Evolutionary conservation across 2,888 invertebrate genomes (phyloP).

Genomic region (Drosophila antonietae): DNA sequence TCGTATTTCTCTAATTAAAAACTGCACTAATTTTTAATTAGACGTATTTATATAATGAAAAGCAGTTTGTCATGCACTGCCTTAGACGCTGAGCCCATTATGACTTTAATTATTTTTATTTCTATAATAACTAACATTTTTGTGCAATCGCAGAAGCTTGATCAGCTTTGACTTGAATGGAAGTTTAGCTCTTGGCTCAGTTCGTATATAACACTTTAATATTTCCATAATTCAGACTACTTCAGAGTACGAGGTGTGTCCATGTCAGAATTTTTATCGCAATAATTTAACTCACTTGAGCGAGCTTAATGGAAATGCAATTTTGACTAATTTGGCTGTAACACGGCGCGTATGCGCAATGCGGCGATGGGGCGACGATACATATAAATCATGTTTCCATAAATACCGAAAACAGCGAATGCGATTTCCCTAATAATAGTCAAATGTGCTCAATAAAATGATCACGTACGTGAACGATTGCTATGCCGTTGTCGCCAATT

Average conservation of each 20-base stretch:
- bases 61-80: slow-evolving; percentile 31
- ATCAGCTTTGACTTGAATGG: background rate
- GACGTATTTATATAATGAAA: slow-evolving; percentile 56
- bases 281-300: background rate
- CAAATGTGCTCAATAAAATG: slow-evolving; percentile 82
- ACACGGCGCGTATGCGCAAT: slow-evolving; percentile 68
- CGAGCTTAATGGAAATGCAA: slow-evolving; percentile 41
- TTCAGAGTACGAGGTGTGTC: background rate
- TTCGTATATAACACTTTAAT: background rate
- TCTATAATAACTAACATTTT: slow-evolving; percentile 18
- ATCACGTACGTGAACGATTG: slow-evolving; percentile 71
- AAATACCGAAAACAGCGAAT: slow-evolving; percentile 61
- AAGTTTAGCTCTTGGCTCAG: background rate
- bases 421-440: slow-evolving; percentile 83
- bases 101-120: slow-evolving; percentile 21
- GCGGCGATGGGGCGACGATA: slow-evolving; percentile 58
- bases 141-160: background rate
- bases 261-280: background rate
- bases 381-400: slow-evolving; percentile 80
- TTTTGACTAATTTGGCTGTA: slow-evolving; percentile 65
- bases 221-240: background rate
- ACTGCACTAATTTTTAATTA: slow-evolving; percentile 78
- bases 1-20: slow-evolving; percentile 76
- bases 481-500: slow-evolving; percentile 54
- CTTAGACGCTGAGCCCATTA: slow-evolving; percentile 14